Evolutionary conservation across 2,797 vertebrate species (phyloP), one percentile per base, ranked within the genome.

Genomic region (Ctenosaura bakeri): DNA sequence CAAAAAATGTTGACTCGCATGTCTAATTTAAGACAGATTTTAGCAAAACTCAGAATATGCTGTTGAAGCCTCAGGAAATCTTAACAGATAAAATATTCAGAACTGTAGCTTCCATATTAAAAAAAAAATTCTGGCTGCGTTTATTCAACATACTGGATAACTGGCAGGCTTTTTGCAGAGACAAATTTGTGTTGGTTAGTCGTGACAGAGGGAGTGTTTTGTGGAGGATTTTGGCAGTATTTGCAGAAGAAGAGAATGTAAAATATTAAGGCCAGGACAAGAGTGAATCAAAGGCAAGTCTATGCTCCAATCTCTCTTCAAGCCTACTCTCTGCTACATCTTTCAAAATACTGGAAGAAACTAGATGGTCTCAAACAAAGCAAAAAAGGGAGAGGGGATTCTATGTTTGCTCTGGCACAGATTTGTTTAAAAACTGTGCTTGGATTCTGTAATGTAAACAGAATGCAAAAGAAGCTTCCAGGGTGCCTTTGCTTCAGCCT

Each of bases 71-170:
- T 92, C 93, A 94, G 78, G 89, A 92, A 92, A 91, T 89, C 91
- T 91, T 73, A 90, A 92, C 88, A 92, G 93, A 94, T 94, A 95
- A 96, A 93, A 94, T 92, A 93, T 56, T 66, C 50, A 88, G 91
- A 95, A 91, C 91, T 91, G 54, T 93, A 92, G 87, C 83, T 81
- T 93, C 73, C 89, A 52, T 77, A 88, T 89, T 87, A 4, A 8
- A 35, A 32, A 35, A 35, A 14, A 90, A 82, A 86, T 93, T 46
- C 50, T 95, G 56, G 92, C 90, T 94, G 89, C 83, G 89, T 90
- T 85, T 29, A 82, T 71, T 92, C 94, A 93, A 92, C 89, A 94
- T 92, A 91, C 6, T 0, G 18, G 69, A 73, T 91, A 90, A 93
- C 93, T 94, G 93, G 94, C 56, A 66, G 5, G 24, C 82, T 56